These are phyloP conservation scores for Sitta carolinensis DNA, from an alignment of 2,797 vertebrate genomes.

Conservation along the genomic window DNA sequence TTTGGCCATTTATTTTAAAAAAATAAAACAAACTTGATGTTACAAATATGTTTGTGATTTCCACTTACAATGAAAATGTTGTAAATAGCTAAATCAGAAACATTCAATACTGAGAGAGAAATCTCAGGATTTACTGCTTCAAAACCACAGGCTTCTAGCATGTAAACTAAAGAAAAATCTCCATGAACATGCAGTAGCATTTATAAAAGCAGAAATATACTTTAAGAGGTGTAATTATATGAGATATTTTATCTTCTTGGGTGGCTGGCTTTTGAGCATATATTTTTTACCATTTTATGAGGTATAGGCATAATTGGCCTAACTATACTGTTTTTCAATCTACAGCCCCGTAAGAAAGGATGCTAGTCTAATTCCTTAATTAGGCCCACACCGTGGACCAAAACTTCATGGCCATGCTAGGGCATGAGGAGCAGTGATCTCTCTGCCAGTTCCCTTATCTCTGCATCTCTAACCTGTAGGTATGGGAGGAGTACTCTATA, in stretches of 20 bases:
- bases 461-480: neutral
- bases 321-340: constrained; percentile 7
- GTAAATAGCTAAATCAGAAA: constrained; percentile 20
- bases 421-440: constrained; percentile 25
- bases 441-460: constrained; percentile 9
- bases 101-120: neutral
- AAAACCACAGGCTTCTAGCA: neutral
- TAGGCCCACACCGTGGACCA: neutral
- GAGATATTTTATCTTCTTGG: constrained; percentile 52
- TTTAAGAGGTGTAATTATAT: constrained; percentile 42
- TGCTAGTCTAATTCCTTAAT: constrained; percentile 33
- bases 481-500: neutral
- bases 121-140: neutral
- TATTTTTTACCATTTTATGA: constrained; percentile 7
- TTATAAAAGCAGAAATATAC: constrained; percentile 4
- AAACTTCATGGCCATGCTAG: neutral
- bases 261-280: constrained; percentile 5
- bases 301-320: constrained; percentile 20
- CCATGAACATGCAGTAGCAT: constrained; percentile 1
- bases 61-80: neutral
- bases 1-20: neutral
- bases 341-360: neutral
- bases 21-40: neutral
- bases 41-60: neutral
- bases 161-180: neutral